Percentiles rank a stretch among this genome's conserved stretches.
phyloP scores from a whole-genome alignment of 2,113 vertebrate species.

The Limanda limanda region DNA sequence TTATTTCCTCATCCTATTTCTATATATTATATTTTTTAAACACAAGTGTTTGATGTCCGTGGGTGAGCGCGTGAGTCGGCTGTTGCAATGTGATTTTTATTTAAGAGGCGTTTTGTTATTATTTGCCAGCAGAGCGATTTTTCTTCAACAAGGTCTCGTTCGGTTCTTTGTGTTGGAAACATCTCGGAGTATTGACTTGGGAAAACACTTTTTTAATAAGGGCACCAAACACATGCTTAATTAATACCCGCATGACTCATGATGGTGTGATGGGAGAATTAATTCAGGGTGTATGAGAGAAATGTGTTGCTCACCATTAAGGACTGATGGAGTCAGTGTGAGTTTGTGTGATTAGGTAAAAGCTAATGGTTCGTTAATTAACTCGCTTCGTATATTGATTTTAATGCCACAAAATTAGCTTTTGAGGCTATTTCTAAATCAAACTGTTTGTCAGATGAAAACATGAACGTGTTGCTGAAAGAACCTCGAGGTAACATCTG shows the following conservation, averaged over 20 bases:
- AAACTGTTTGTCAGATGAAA: background rate
- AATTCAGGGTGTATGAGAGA: background rate
- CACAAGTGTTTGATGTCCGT: constrained; percentile 34
- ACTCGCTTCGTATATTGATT: too few relatives aligned
- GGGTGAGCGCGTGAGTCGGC: constrained; percentile 35
- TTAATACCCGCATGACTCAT: background rate
- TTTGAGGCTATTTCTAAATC: background rate
- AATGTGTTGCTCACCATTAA: constrained; percentile 8
- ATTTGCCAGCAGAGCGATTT: constrained; percentile 21
- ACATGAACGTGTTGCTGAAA: background rate
- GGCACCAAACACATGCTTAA: constrained; percentile 34
- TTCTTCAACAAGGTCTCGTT: constrained; percentile 31
- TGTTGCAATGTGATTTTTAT: constrained; percentile 60
- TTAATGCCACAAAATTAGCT: background rate
- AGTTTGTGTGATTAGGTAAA: background rate
- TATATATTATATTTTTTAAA: constrained; percentile 63
- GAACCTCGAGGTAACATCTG: background rate
- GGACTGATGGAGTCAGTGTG: background rate
- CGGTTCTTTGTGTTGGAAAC: constrained; percentile 20
- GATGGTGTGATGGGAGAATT: background rate
- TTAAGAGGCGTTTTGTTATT: constrained; percentile 60
- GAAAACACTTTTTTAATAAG: constrained; percentile 17
- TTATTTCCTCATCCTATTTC: constrained; percentile 72
- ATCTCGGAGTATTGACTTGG: background rate
- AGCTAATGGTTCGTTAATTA: background rate